Evolutionary conservation across 2,113 vertebrate genomes (phyloP), one percentile per base, ranked within the genome.

Genomic region (Junco hyemalis): DNA sequence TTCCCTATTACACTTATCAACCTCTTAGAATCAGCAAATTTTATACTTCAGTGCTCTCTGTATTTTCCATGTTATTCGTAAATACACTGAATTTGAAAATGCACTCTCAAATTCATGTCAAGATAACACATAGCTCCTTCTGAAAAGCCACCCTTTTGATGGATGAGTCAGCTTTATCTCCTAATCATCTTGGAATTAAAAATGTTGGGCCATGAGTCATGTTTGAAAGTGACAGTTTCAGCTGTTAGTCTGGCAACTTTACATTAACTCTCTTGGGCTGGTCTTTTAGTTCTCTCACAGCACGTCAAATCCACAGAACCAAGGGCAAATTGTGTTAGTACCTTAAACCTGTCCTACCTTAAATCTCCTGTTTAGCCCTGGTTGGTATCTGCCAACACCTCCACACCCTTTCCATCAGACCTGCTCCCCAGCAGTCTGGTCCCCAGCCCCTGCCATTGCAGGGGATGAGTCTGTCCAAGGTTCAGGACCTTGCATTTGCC

Each of bases 141-240:
- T 83, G 60, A 40, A 92, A 78, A 92, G 59, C 63, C 54, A 40
- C 13, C 3, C 8, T 88, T 90, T 71, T 73, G 60, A 93, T 57
- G 86, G 29, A 69, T 90, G 79, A 93, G 68, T 93, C 86, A 93
- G 45, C 11, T 90, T 92, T 90, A 80, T 86, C 59, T 83, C 38
- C 54, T 69, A 66, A 86, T 56, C 28, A 16, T 88, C 29, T 70
- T 74, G 50, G 59, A 93, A 95, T 77, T 92, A 80, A 92, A 94
- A 90, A 28, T 73, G 16, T 88, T 93, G 56, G 59, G 33, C 86
- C 76, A 73, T 94, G 80, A 96, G 35, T 96, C 86, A 88, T 72
- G 28, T 70, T 64, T 26, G 5, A 77, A 94, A 93, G 47, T 56
- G 90, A 65, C 66, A 72, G 31, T 86, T 88, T 83, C 64, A 94